Evolutionary conservation across 2,888 invertebrate species (phyloP).

Genomic region (Drosophila subquinaria): DNA sequence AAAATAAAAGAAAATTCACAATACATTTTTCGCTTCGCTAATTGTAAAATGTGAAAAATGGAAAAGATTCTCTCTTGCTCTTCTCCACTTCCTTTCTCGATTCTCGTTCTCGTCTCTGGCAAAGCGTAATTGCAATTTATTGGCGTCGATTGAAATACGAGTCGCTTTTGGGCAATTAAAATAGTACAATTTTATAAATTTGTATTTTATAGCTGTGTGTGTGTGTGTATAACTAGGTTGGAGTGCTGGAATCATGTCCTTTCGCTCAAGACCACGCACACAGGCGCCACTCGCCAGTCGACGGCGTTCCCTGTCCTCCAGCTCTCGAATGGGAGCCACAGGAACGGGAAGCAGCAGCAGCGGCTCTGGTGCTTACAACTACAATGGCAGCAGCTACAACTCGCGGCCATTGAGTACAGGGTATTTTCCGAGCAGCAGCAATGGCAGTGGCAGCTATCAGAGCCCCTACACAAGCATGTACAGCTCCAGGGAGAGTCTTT

Average conservation of each 20-base stretch:
- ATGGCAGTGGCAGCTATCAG: conserved; percentile 75
- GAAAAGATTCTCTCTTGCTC: conserved; percentile 8
- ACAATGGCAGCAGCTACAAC: conserved; percentile 51
- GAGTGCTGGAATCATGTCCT: conserved; percentile 80
- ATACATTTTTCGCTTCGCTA: conserved; percentile 52
- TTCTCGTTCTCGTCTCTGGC: conserved; percentile 2
- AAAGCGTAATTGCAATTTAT: conserved; percentile 48
- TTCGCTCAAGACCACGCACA: conserved; percentile 85
- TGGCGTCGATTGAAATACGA: conserved; percentile 40
- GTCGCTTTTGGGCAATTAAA: conserved; percentile 22
- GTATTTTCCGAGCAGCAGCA: conserved; percentile 80
- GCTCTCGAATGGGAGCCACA: conserved; percentile 85
- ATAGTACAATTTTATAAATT: no score
- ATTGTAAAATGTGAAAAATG: conserved; percentile 35
- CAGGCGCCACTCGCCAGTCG: conserved; percentile 85
- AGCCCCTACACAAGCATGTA: conserved; percentile 84
- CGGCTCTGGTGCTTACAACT: conserved; percentile 50
- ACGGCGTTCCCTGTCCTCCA: conserved; percentile 86
- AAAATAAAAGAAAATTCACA: conserved; percentile 49
- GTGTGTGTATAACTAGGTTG: neutral
- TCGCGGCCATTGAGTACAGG: conserved; percentile 84
- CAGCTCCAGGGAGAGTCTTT: conserved; percentile 84
- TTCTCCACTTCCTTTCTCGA: no score
- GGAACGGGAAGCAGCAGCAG: conserved; percentile 25
- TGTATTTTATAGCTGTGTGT: conserved; percentile 27